Evolutionary conservation across 2,113 vertebrate species (phyloP).

Genomic region (Excalfactoria chinensis): DNA sequence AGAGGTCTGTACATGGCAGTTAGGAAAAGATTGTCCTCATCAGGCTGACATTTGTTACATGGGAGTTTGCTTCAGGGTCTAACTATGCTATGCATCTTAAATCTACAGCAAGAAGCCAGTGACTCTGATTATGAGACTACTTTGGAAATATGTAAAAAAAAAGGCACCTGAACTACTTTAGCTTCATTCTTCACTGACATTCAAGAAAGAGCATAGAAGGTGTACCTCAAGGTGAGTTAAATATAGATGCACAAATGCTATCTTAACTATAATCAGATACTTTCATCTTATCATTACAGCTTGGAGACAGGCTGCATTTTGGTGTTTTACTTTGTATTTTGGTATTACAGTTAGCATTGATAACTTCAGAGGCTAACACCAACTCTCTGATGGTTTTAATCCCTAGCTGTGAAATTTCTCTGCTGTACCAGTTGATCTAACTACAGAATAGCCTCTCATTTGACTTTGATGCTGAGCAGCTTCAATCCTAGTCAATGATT

Average conservation of each 20-base stretch:
- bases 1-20: not conserved
- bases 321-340: not conserved
- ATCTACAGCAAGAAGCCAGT: rapidly evolving
- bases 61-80: not conserved
- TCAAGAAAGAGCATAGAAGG: not conserved
- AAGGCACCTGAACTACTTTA: not conserved
- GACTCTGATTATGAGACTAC: not conserved
- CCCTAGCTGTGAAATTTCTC: not conserved
- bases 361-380: not conserved
- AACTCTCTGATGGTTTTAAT: not conserved
- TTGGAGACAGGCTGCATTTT: not conserved
- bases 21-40: not conserved
- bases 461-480: not conserved
- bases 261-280: not conserved
- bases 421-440: not conserved
- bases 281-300: not conserved
- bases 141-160: not conserved
- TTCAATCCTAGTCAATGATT: not conserved
- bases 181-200: not conserved
- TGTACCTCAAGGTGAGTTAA: not conserved
- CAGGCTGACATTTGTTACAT: not conserved
- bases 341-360: not conserved
- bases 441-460: not conserved
- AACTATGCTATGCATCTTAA: not conserved
- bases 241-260: not conserved